phyloP scores from a whole-genome alignment of 2,113 vertebrate species.

The Manacus vitellinus region DNA sequence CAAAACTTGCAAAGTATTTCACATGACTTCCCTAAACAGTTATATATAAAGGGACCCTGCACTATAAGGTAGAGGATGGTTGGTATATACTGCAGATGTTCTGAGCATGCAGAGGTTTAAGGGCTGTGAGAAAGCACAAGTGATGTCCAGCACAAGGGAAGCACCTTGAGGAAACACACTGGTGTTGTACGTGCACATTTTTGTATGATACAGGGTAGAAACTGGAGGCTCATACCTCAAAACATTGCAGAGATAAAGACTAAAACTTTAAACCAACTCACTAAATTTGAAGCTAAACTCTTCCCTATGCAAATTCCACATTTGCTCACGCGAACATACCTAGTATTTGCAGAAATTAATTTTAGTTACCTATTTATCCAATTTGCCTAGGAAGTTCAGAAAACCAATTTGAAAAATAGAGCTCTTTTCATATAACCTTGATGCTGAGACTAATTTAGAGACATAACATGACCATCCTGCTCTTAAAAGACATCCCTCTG shows the following conservation, averaged over 20 bases:
- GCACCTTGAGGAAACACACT: not conserved
- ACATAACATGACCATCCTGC: not conserved
- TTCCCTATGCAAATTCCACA: not conserved
- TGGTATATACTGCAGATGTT: not conserved
- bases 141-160: not conserved
- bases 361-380: not conserved
- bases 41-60: not conserved
- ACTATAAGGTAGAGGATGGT: not conserved
- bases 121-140: not conserved
- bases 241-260: not conserved
- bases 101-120: not conserved
- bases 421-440: not conserved
- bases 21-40: not conserved
- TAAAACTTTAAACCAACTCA: not conserved
- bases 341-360: not conserved
- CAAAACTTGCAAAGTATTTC: not conserved
- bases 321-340: not conserved
- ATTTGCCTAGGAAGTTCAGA: not conserved
- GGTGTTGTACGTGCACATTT: not conserved
- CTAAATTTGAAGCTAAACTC: not conserved
- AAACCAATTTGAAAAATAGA: not conserved
- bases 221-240: not conserved
- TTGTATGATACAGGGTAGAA: not conserved
- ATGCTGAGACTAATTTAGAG: not conserved
- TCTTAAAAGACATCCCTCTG: not conserved